Evolutionary conservation across 2,113 vertebrate genomes (phyloP), one percentile per base, ranked within the genome.

Genomic region (Aspiorhynchus laticeps): DNA sequence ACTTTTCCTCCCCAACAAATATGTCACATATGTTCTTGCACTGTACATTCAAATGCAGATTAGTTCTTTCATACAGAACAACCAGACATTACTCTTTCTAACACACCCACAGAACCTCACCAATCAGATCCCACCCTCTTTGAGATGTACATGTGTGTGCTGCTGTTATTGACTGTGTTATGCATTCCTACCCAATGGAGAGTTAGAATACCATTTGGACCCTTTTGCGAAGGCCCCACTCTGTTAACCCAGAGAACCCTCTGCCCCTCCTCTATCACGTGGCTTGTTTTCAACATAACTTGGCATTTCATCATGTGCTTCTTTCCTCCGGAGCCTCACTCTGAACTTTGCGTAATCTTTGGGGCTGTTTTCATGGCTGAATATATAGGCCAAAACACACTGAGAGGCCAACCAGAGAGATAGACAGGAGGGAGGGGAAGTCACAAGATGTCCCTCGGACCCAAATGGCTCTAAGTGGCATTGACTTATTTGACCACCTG

Each of bases 281-380:
- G 65, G 85, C 89, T 93, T 94, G 93, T 94, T 95, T 93, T 91
- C 92, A 74, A 59, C 90, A 90, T 79, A 93, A 91, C 80, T 83
- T 80, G 85, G 24, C 11, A 87, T 92, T 89, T 84, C 92, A 93
- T 90, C 90, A 93, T 94, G 92, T 93, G 93, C 88, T 93, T 84
- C 85, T 51, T 82, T 76, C 85, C 74, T 12, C 74, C 24, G 24
- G 56, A 79, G 71, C 31, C 86, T 85, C 77, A 12, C 83, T 85
- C 90, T 90, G 43, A 26, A 5, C 0, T 87, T 95, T 95, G 92
- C 87, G 91, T 90, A 95, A 95, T 93, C 89, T 93, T 93, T 94
- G 91, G 91, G 91, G 84, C 90, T 86, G 88, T 61, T 78, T 90
- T 82, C 79, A 84, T 41, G n/a, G 24, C 24, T 69, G 56, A 73